These are phyloP conservation scores for Sorex fumeus DNA, from an alignment of 2,113 vertebrate species.

Conservation along the genomic window DNA sequence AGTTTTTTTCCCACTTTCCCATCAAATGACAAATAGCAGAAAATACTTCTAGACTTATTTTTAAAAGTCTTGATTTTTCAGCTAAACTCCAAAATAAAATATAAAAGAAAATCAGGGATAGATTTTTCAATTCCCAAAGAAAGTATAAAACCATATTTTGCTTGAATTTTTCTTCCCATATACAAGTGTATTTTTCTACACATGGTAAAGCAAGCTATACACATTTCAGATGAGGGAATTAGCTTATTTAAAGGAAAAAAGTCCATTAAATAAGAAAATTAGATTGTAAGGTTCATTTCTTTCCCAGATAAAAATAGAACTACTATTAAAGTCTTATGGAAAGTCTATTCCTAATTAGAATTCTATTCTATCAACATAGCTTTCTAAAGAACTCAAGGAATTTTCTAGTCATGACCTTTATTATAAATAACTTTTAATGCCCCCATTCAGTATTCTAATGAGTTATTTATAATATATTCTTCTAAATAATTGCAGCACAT, in stretches of 20 bases:
- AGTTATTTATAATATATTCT: constrained; percentile 50
- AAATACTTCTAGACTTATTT: not conserved
- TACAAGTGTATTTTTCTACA: not conserved
- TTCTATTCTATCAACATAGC: constrained; percentile 60
- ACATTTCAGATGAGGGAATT: constrained; percentile 47
- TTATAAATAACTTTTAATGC: constrained; percentile 60
- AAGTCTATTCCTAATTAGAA: constrained; percentile 63
- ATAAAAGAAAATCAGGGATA: constrained; percentile 13
- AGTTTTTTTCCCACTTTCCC: not conserved
- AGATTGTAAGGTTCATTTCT: constrained; percentile 67
- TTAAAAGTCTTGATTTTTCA: constrained; percentile 9
- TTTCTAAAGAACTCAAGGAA: constrained; percentile 59
- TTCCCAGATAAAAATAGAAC: constrained; percentile 73
- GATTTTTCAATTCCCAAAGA: constrained; percentile 50
- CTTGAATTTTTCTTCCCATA: constrained; percentile 29
- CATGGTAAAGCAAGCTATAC: constrained; percentile 13
- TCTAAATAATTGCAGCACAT: constrained; percentile 50
- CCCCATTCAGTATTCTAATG: constrained; percentile 44
- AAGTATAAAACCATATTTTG: constrained; percentile 36
- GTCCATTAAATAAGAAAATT: constrained; percentile 76
- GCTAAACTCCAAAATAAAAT: constrained; percentile 19
- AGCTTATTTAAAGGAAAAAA: constrained; percentile 44
- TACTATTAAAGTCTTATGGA: constrained; percentile 68
- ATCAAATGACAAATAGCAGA: not conserved
- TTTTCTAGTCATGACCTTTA: constrained; percentile 36